Evolutionary conservation across 2,888 invertebrate genomes (phyloP), one percentile per base, ranked within the genome.

Genomic region (Leptopilina syphax): DNA sequence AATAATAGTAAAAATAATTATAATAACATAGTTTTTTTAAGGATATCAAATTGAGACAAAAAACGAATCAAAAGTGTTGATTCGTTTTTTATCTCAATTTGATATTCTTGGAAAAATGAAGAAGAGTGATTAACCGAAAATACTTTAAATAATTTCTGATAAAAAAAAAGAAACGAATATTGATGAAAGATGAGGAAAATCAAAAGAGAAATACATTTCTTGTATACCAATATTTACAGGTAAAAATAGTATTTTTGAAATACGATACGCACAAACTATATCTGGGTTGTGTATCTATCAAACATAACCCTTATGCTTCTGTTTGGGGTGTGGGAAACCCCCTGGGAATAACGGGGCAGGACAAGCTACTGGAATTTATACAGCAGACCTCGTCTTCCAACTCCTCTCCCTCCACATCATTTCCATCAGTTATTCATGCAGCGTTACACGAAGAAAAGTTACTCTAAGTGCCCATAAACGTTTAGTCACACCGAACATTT

Each of bases 351-450:
- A 77, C 73, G 80, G 83, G 85, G 88, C 85, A 88, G 90, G 88
- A 90, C 91, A 89, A 89, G 88, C 89, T 88, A 83, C 83, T 85
- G 87, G 89, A 91, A 91, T 91, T 91, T 91, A 91, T 91, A 90
- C 88, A 85, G 87, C 87, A 86, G 87, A 85, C 86, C 85, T 84
- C 80, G 84, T 80, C 85, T 84, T 83, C 83, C 80, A 84, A 84
- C 85, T 8, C 83, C 84, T 83, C 83, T 80, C 84, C 84, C 85
- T 8, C 83, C 84, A 68, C 85, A 84, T 81, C 86, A 86, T 85
- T 85, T 88, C 85, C 87, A 90, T 91, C 90, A 90, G 88, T 91
- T 91, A 91, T 91, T 91, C 91, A 91, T 90, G 87, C 85, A 85
- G 87, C 87, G 90, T 89, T 89, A 87, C 88, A 87, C 87, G 88